Conservation (phyloP, 1,140 invertebrate genomes). For the Bacillus rossius region DNA sequence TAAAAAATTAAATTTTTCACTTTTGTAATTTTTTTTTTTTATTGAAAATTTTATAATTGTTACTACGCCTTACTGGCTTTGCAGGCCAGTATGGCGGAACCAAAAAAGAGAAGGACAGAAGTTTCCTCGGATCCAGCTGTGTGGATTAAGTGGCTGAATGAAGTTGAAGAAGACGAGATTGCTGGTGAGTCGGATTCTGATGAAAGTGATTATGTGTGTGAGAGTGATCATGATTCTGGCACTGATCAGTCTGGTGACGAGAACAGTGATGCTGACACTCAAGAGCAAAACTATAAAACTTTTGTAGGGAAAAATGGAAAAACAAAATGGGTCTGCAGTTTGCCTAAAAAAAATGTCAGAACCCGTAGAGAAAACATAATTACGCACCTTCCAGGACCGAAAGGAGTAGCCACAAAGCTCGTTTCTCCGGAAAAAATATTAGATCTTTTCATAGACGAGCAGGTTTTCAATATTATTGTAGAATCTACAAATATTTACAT, state of each 20-base stretch:
- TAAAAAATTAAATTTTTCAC: no score
- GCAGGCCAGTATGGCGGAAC: neutral
- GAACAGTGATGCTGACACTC: neutral
- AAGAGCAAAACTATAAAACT: neutral
- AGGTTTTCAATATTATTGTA: constrained; percentile 24
- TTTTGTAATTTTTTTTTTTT: no score
- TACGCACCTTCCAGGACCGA: constrained; percentile 15
- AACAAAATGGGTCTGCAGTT: neutral
- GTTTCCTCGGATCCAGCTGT: neutral
- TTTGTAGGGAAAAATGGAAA: neutral
- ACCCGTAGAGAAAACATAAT: constrained; percentile 13
- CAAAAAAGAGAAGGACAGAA: neutral
- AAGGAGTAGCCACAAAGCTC: constrained; percentile 16
- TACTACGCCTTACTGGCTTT: neutral
- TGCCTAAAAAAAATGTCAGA: neutral
- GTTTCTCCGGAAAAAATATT: constrained; percentile 21
- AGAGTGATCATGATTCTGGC: constrained; percentile 1
- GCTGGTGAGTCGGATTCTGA: neutral
- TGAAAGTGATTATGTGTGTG: neutral
- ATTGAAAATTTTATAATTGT: neutral
- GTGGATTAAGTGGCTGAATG: neutral
- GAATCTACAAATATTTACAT: constrained; percentile 27
- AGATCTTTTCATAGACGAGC: constrained; percentile 22
- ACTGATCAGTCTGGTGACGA: neutral
- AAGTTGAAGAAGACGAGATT: constrained; percentile 1